phyloP scores from a whole-genome alignment of 1,140 invertebrate species.

The Hyphantria cunea region DNA sequence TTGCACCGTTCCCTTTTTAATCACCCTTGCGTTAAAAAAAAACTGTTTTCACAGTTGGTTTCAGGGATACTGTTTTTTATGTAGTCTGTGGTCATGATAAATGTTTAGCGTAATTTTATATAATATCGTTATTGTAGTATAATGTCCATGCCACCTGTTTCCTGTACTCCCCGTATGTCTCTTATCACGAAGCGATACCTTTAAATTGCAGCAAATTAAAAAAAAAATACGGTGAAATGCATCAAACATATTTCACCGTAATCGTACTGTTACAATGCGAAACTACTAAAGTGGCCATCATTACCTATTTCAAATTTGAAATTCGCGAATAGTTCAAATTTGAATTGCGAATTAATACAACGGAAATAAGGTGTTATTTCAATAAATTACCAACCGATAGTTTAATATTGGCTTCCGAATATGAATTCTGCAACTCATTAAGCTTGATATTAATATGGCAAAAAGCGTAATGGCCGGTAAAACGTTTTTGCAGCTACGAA shows the following conservation, averaged over 20 bases:
- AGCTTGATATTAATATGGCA: conserved; percentile 30
- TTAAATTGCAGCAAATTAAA: too few species aligned
- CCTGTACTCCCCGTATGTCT: too few species aligned
- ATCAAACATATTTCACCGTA: too few species aligned
- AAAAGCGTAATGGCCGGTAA: conserved; percentile 14
- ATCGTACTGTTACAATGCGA: too few species aligned
- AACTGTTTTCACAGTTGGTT: conserved; percentile 43
- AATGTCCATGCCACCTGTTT: too few species aligned
- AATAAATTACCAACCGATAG: conserved; percentile 20
- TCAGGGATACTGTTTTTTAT: conserved; percentile 40
- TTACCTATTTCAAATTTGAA: too few species aligned
- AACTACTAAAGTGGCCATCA: too few species aligned
- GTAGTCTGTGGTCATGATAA: neutral
- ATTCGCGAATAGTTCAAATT: too few species aligned
- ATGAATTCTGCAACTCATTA: conserved; percentile 43
- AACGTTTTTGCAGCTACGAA: conserved; percentile 27
- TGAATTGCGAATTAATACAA: too few species aligned
- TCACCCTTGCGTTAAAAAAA: conserved; percentile 46
- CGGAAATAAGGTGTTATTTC: neutral
- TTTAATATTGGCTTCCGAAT: conserved; percentile 30
- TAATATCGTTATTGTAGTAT: neutral
- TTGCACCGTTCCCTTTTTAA: conserved; percentile 46
- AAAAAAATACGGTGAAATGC: too few species aligned
- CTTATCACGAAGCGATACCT: too few species aligned
- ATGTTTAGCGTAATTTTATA: neutral